Evolutionary conservation across 1,140 invertebrate species (phyloP).

Genomic region (Subanguina moxae): DNA sequence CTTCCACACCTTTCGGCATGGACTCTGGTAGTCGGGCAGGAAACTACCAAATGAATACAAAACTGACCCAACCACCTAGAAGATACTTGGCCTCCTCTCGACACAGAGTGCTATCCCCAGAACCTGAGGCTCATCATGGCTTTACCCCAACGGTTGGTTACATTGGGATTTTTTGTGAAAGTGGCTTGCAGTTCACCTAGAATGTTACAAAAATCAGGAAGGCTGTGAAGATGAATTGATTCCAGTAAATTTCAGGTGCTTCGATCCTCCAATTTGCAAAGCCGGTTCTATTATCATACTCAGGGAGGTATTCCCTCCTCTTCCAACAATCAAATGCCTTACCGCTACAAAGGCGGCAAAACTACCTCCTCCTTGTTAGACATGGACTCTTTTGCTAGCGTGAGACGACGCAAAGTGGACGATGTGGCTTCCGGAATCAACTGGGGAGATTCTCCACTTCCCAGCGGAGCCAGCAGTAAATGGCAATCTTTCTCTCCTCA

Average conservation of each 20-base stretch:
- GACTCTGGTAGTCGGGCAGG: background rate
- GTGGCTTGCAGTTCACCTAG: too few relatives aligned
- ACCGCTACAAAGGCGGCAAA: background rate
- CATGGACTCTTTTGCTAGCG: conserved; percentile 27
- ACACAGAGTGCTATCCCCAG: conserved; percentile 21
- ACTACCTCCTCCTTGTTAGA: conserved; percentile 14
- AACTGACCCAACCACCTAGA: background rate
- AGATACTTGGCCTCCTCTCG: background rate
- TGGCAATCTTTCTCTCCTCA: background rate
- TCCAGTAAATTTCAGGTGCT: conserved; percentile 11
- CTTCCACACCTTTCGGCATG: background rate
- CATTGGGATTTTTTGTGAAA: too few relatives aligned
- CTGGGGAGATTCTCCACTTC: background rate
- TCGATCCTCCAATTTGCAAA: conserved; percentile 25
- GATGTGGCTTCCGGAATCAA: background rate
- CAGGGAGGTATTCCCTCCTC: background rate
- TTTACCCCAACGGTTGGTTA: background rate
- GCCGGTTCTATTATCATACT: conserved; percentile 22
- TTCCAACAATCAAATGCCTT: conserved; percentile 1
- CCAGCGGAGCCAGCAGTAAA: conserved; percentile 16
- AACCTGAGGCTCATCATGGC: background rate
- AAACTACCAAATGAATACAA: background rate
- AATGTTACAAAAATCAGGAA: too few relatives aligned
- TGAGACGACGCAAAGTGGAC: conserved; percentile 17
- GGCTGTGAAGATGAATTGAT: too few relatives aligned